Evolutionary conservation across 2,113 vertebrate species (phyloP), one percentile per base, ranked within the genome.

Genomic region (Lanius ludovicianus): DNA sequence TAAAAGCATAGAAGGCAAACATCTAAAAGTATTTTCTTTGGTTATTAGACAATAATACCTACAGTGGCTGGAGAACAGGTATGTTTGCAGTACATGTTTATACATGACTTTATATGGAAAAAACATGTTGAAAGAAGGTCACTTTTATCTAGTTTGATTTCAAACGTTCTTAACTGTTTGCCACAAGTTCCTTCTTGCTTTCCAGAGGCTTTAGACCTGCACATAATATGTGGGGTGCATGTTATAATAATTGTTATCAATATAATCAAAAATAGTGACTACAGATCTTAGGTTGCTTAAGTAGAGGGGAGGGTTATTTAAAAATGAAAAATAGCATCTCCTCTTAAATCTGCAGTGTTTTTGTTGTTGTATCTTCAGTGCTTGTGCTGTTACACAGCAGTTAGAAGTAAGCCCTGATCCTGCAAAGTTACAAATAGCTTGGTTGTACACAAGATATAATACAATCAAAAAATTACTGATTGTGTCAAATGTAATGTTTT

Each of bases 31-130:
- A 90, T 63, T 96, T 73, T 62, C 59, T 90, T 70, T 97, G 95
- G 50, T 76, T 91, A 73, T 97, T 97, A 96, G 83, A 82, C 78
- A 80, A 37, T 80, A 94, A 65, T 33, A 81, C 55, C 73, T 94
- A 60, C 96, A 94, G 81, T 97, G 88, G 28, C 83, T 96, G 81
- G 91, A 93, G 95, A 93, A 91, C 93, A 97, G 96, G 96, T 98
- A 97, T 96, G 96, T 98, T 90, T 96, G 60, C 68, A 87, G 37
- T 83, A 92, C 77, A 7, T 83, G 76, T 84, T 96, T 96, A 33
- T 84, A 87, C 52, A 28, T 95, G 68, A 90, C 60, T 94, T 94
- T 14, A 5, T 64, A 30, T 71, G 59, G 62, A 57, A 88, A 89
- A 56, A n/a, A 37, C 21, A 8, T 85, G 91, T 88, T 65, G 50